Evolutionary conservation across 1,140 invertebrate genomes (phyloP), one percentile per base, ranked within the genome.

Genomic region (Aleiodes sp.): DNA sequence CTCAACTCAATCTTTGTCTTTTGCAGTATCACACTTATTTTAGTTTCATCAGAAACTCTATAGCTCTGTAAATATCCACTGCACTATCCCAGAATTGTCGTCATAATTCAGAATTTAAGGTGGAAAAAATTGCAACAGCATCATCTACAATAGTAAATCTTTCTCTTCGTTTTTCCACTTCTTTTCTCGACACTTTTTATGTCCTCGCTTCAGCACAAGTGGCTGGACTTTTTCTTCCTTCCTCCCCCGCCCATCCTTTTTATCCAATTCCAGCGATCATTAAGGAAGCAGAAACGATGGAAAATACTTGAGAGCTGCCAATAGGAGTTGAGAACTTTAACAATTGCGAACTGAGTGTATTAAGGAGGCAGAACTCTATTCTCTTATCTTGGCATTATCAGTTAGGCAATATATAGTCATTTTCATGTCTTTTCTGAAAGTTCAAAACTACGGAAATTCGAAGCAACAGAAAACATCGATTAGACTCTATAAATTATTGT

Each of bases 241-340:
- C n/a, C n/a, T n/a, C n/a, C 7, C 39, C 19, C 12, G 12, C 19
- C 12, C 14, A 4, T 4, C 39, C n/a, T 8, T 43, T 7, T 16
- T 14, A 2, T 16, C n/a, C 4, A 43, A 43, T 43, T 43, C n/a
- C 19, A 43, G 39, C n/a, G 39, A 43, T 14, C 39, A 43, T 43
- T 43, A 43, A 43, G 39, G 2, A 7, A 6, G 39, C n/a, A 7
- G 19, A 43, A 43, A 43, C 39, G 39, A 43, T 43, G 39, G 39
- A 43, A 56, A 56, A 56, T 56, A 56, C 46, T 56, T 26, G 46
- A 56, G 24, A 56, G 24, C 46, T 56, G 46, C 46, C 46, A 56
- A 56, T 56, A 21, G 12, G 10, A 9, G 24, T 26, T 56, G 46
- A 56, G 24, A 56, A 56, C 46, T 56, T 56, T 56, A 24, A 26